Evolutionary conservation across 2,888 invertebrate genomes (phyloP), one percentile per base, ranked within the genome.

Genomic region (Heliothis peltigera): DNA sequence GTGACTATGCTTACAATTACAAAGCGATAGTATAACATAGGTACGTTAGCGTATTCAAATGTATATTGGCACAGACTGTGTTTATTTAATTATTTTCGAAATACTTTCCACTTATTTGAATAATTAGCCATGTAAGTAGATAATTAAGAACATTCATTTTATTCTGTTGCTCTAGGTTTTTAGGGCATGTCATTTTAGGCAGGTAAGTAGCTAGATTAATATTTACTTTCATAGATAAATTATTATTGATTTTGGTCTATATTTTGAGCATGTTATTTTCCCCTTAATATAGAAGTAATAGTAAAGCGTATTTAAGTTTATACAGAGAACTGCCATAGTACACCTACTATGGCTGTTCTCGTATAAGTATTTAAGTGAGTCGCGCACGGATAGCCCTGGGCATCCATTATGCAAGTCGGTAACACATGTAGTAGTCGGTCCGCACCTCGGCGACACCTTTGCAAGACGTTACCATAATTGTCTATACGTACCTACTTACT

Each of bases 371-470:
- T 62, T 52, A 22, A 60, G 64, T 51, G 44, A 55, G 71, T 47
- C 55, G 70, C 62, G 68, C 48, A 54, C 72, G 74, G 80, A 69
- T 80, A 92, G 84, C 94, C 94, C 94, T 94, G 89, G 56, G 70
- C 82, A 82, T 88, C 84, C 89, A 93, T 93, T 93, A 94, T 92
- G 90, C 92, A 91, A 89, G 91, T 87, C 86, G 85, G 85, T 85
- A 90, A 94, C 94, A 94, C 92, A 93, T 94, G 94, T 94, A 87
- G 80, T 84, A 79, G 81, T 82, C 87, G 84, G 84, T 84, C 84
- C 82, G 83, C 74, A 73, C 78, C 73, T 76, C 75, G 51, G 81
- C 90, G 90, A 93, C 93, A 93, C 92, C 93, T 93, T 84, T 87
- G 84, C 87, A 81, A 80, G 84, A 83, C 85, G 85, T 87, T 86